Percentiles rank a stretch among this genome's conserved stretches.
phyloP scores from a whole-genome alignment of 2,888 invertebrate genomes.

The Acholoe squamosa region DNA sequence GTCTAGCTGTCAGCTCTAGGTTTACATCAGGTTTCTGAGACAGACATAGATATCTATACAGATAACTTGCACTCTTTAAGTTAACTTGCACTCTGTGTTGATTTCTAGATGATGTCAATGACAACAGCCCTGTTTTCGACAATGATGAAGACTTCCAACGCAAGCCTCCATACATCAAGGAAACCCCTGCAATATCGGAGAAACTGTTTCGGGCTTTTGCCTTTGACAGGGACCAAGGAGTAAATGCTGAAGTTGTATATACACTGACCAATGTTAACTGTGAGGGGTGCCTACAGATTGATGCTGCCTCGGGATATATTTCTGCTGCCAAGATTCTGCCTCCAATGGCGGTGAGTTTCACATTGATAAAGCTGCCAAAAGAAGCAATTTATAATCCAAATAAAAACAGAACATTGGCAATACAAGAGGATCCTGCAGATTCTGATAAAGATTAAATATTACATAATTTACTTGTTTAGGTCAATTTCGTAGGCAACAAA shows the following conservation, averaged over 20 bases:
- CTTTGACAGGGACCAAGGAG: slow-evolving; percentile 67
- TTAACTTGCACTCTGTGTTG: too few species aligned
- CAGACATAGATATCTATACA: too few species aligned
- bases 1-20: too few species aligned
- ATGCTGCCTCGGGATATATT: slow-evolving; percentile 67
- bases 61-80: too few species aligned
- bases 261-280: slow-evolving; percentile 9
- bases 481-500: too few species aligned
- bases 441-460: too few species aligned
- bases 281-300: slow-evolving; percentile 62
- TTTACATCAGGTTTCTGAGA: too few species aligned
- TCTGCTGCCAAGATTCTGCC: slow-evolving; percentile 10
- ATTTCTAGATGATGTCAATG: slow-evolving; percentile 76
- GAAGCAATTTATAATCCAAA: too few species aligned
- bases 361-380: too few species aligned
- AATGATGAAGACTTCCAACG: background rate
- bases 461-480: too few species aligned
- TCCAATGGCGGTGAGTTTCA: background rate
- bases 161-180: background rate
- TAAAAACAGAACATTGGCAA: too few species aligned
- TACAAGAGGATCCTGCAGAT: too few species aligned
- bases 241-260: slow-evolving; percentile 67
- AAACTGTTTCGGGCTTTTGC: slow-evolving; percentile 67
- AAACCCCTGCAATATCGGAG: background rate
- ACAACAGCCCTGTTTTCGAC: slow-evolving; percentile 79